Base-by-base conservation (phyloP, 2,888 invertebrate genomes). In the Andrena praecox region DNA sequence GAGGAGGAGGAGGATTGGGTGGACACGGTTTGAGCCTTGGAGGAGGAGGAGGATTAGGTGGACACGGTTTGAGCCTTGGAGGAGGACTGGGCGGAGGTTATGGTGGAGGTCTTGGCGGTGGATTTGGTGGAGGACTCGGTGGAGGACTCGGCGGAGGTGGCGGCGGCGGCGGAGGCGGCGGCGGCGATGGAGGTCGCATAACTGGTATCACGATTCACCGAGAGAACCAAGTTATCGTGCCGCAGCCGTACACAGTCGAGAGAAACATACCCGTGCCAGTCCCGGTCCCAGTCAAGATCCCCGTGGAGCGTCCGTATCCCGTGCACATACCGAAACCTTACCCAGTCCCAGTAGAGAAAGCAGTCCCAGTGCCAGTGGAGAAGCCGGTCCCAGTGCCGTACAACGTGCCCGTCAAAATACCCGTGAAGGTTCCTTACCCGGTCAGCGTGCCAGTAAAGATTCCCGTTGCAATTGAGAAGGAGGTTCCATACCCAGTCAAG, bases 181-280 rank as follows among this genome's bases (percentile, higher is more conserved):
- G 89, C 0, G 89, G 89, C 8, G 93, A 89, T 62, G 86, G 87
- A 5, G 93, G 91, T 59, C 90, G 86, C 50, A 92, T 93, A 52
- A 90, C 92, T 8, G 89, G 89, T 6, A 91, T 93, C 82, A 93
- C 93, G 52, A 93, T 93, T 68, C 92, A 92, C 59, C 87, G 90
- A 2, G 93, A 93, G 83, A 92, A 92, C 10, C 82, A 88, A 69
- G 92, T 93, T 10, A 89, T 91, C 2, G 91, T 93, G 0, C 93
- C 93, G 7, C 91, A 90, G 1, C 93, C 93, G 3, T 93, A 93
- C 78, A 83, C 92, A 4, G 93, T 93, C 2, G 93, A 93, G 80
- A 91, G 84, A 54, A 86, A 89, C 3, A 79, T 92, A 16, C 92
- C 92, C 0, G 93, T 93, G 10, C 92, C 93, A 0, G 89, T 90